phyloP scores from a whole-genome alignment of 2,113 vertebrate genomes.

The Perca fluviatilis region DNA sequence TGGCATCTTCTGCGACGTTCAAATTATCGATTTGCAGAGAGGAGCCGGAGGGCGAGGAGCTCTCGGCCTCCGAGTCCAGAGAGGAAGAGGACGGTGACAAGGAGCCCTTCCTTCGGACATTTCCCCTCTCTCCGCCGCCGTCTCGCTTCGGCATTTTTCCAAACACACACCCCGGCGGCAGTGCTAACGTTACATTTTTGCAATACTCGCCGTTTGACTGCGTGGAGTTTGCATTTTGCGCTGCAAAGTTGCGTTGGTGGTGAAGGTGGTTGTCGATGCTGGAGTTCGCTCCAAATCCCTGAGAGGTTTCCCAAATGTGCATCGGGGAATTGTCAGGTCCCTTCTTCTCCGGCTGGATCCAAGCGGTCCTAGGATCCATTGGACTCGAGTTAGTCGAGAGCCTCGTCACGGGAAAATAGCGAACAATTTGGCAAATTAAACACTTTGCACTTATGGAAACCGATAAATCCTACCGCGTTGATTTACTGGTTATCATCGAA shows the following conservation, averaged over 20 bases:
- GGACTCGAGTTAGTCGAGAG: slow-evolving; percentile 75
- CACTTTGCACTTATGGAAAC: slow-evolving; percentile 25
- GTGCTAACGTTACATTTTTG: slow-evolving; percentile 49
- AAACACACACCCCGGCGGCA: slow-evolving; percentile 60
- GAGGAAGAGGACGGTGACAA: slow-evolving; percentile 81
- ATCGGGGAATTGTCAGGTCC: slow-evolving; percentile 96
- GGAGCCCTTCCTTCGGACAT: slow-evolving; percentile 77
- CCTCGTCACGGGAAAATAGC: slow-evolving; percentile 36
- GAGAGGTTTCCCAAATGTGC: slow-evolving; percentile 96
- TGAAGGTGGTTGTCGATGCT: slow-evolving; percentile 79
- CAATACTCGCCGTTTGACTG: slow-evolving; percentile 85
- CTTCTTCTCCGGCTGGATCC: slow-evolving; percentile 97
- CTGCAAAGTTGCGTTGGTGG: slow-evolving; percentile 79
- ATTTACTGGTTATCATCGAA: slow-evolving; percentile 55
- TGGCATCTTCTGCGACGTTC: slow-evolving; percentile 71
- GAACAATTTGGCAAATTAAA: slow-evolving; percentile 10
- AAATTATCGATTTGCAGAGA: slow-evolving; percentile 75
- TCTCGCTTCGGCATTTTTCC: slow-evolving; percentile 72
- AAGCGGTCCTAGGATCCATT: slow-evolving; percentile 96
- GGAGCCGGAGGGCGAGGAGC: slow-evolving; percentile 74
- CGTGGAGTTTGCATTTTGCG: slow-evolving; percentile 77
- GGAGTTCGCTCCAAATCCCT: slow-evolving; percentile 84
- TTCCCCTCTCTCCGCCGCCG: slow-evolving; percentile 62
- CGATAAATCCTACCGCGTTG: slow-evolving; percentile 27
- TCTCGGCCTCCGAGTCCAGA: slow-evolving; percentile 81